Percentiles rank a stretch among this genome's conserved stretches.
These are phyloP conservation scores for Cryptoblepharus egeriae DNA, from an alignment of 2,797 vertebrate genomes.

Conservation along the genomic window DNA sequence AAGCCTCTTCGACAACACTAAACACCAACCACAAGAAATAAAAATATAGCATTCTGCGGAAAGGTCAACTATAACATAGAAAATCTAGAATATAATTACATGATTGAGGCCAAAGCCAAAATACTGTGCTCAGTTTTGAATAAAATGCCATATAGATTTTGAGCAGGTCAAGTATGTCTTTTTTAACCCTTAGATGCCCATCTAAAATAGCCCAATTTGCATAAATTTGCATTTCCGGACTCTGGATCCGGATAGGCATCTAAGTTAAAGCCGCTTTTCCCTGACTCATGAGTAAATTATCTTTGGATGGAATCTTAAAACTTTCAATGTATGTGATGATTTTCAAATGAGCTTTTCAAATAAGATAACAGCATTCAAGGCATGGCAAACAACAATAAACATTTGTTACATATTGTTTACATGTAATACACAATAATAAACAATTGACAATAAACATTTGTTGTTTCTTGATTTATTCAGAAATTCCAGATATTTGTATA, in stretches of 20 bases:
- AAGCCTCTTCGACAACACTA: not conserved
- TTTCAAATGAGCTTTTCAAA: not conserved
- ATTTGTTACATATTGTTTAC: too few species aligned
- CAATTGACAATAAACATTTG: too few species aligned
- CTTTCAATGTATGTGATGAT: not conserved
- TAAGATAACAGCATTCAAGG: too few species aligned
- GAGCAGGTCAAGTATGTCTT: not conserved
- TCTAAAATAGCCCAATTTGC: too few species aligned
- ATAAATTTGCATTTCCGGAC: too few species aligned
- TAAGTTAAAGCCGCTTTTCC: too few species aligned
- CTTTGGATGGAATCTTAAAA: not conserved
- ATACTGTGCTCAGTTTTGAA: not conserved
- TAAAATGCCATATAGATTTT: not conserved
- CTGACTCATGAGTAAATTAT: not conserved
- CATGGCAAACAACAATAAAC: too few species aligned
- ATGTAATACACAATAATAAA: too few species aligned
- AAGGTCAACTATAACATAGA: not conserved
- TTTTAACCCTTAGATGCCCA: too few species aligned
- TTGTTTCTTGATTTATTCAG: too few species aligned
- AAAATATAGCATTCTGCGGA: not conserved
- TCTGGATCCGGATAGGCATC: too few species aligned
- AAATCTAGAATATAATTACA: not conserved
- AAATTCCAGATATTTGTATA: too few species aligned
- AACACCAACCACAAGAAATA: not conserved
- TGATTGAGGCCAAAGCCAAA: not conserved